phyloP scores from a whole-genome alignment of 2,113 vertebrate genomes.

The Trinectes maculatus region DNA sequence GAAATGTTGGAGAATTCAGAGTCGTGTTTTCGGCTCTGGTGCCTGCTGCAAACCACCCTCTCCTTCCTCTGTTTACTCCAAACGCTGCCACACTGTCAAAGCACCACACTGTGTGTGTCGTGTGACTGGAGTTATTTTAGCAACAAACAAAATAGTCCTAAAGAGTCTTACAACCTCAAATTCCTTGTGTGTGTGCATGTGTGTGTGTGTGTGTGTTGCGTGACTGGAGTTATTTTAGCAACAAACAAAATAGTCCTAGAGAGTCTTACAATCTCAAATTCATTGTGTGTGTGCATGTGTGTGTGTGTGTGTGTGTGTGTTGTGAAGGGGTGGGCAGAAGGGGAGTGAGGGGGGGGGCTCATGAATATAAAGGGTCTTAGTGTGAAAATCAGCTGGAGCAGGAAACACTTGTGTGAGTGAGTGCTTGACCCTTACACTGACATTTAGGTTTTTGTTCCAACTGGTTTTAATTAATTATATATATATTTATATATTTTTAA shows the following conservation, averaged over 20 bases:
- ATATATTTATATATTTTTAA: too few relatives aligned
- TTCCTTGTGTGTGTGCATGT: background rate
- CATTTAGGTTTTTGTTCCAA: too few relatives aligned
- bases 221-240: background rate
- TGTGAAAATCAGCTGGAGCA: background rate
- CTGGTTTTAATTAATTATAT: too few relatives aligned
- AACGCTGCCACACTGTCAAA: background rate
- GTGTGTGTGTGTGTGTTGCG: background rate
- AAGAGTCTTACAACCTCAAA: too few relatives aligned
- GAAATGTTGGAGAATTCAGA: too few relatives aligned
- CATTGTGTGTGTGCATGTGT: background rate
- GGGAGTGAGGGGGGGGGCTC: slow-evolving; percentile 12
- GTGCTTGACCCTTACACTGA: background rate
- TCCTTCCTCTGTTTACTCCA: slow-evolving; percentile 18
- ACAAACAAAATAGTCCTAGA: background rate
- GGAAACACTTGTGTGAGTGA: background rate
- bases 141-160: background rate
- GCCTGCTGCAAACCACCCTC: background rate
- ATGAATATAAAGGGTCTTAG: background rate
- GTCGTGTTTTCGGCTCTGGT: too few relatives aligned
- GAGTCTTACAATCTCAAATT: too few relatives aligned
- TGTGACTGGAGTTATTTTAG: background rate
- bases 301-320: background rate
- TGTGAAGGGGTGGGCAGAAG: background rate
- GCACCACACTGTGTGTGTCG: background rate